phyloP scores from a whole-genome alignment of 2,113 vertebrate genomes.

The Caretta caretta region DNA sequence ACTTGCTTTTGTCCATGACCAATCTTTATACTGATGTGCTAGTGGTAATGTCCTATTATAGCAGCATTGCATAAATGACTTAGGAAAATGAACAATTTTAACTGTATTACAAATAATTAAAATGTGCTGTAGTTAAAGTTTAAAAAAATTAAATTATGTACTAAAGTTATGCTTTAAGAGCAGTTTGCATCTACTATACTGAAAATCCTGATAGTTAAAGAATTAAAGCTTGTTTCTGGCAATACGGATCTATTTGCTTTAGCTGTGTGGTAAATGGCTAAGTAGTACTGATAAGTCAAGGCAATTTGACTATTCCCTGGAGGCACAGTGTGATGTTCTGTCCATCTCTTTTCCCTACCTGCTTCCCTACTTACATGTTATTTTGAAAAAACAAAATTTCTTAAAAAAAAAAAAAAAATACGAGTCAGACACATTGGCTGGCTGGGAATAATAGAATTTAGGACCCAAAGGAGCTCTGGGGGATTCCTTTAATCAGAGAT shows the following conservation, averaged over 20 bases:
- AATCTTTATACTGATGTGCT: not conserved
- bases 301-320: not conserved
- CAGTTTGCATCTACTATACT: not conserved
- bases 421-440: not conserved
- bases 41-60: not conserved
- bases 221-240: conserved; percentile 11
- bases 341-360: conserved; percentile 20
- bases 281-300: conserved; percentile 36
- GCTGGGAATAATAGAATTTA: not conserved
- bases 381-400: not conserved
- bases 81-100: not conserved
- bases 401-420: not conserved
- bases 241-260: not conserved
- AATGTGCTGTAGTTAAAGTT: not conserved
- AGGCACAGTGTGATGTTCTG: conserved; percentile 41
- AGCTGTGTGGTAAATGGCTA: conserved; percentile 1
- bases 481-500: not conserved
- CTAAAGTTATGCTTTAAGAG: not conserved
- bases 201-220: not conserved
- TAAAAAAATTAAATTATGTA: not conserved
- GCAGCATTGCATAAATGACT: not conserved
- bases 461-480: not conserved
- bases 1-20: not conserved
- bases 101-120: not conserved
- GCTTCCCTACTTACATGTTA: not conserved